These are phyloP conservation scores for Ennomos quercinarius DNA, from an alignment of 2,888 invertebrate genomes.

Conservation along the genomic window DNA sequence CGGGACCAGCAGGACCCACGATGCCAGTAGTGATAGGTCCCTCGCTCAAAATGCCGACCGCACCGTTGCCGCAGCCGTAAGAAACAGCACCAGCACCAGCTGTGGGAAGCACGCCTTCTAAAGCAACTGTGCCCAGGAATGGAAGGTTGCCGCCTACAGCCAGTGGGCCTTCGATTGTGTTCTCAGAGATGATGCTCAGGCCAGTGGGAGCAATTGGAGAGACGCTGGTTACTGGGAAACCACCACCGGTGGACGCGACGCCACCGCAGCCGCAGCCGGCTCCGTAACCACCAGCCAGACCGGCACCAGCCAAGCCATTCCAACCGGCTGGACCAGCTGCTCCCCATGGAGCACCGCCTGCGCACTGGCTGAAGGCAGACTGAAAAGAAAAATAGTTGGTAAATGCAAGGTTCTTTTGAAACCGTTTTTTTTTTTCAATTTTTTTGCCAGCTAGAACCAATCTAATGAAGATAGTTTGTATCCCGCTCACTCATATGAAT, in stretches of 20 bases:
- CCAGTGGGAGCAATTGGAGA: slow-evolving; percentile 43
- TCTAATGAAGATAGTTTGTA: too few relatives aligned
- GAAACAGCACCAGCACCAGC: slow-evolving; percentile 54
- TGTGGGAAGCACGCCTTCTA: slow-evolving; percentile 55
- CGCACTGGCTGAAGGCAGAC: slow-evolving; percentile 31
- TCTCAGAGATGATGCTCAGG: slow-evolving; percentile 52
- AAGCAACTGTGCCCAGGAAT: slow-evolving; percentile 52
- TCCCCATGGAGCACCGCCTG: slow-evolving; percentile 11
- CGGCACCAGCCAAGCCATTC: slow-evolving; percentile 18
- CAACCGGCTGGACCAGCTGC: slow-evolving; percentile 3
- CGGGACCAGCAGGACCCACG: slow-evolving; percentile 16
- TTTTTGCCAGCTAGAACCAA: too few relatives aligned
- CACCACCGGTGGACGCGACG: slow-evolving; percentile 44
- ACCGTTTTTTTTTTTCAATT: too few relatives aligned
- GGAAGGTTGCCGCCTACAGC: slow-evolving; percentile 55
- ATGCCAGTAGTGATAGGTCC: slow-evolving; percentile 41
- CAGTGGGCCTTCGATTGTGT: slow-evolving; percentile 52
- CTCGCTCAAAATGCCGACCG: slow-evolving; percentile 50
- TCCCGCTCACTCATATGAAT: too few relatives aligned
- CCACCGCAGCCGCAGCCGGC: slow-evolving; percentile 35
- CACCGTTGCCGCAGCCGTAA: slow-evolving; percentile 54
- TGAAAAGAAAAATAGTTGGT: slow-evolving; percentile 12
- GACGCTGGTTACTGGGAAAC: slow-evolving; percentile 27
- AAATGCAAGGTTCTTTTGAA: too few relatives aligned
- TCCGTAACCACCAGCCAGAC: slow-evolving; percentile 15